These are phyloP conservation scores for Otus sunia DNA, from an alignment of 2,113 vertebrate species.

Conservation along the genomic window DNA sequence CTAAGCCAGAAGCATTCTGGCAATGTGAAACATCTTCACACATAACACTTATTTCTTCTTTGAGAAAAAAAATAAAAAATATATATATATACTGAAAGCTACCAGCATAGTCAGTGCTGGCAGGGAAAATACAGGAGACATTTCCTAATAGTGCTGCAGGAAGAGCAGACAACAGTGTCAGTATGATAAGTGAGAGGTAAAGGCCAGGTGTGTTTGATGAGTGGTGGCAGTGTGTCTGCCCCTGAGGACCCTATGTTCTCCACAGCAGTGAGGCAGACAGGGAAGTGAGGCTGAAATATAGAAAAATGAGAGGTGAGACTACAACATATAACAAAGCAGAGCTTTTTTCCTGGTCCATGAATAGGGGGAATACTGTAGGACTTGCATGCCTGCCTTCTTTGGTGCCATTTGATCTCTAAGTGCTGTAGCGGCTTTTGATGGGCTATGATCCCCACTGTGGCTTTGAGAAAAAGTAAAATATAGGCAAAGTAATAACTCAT, in stretches of 20 bases:
- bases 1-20: background rate
- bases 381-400: background rate
- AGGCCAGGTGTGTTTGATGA: background rate
- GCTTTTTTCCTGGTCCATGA: background rate
- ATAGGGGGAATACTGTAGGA: background rate
- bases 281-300: background rate
- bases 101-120: background rate
- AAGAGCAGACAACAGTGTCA: accelerated
- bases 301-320: background rate
- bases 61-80: background rate
- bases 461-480: conserved; percentile 51
- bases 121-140: background rate
- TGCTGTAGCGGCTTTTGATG: conserved; percentile 32
- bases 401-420: background rate
- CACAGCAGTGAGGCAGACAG: accelerated
- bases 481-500: conserved; percentile 43
- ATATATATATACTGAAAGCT: background rate
- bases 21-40: background rate
- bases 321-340: background rate
- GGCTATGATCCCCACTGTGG: conserved; percentile 8
- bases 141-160: background rate
- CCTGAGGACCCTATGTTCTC: background rate
- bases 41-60: background rate
- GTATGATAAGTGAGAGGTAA: background rate
- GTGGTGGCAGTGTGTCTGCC: background rate